Evolutionary conservation across 1,140 invertebrate genomes (phyloP).

Genomic region (Drosophila lini): DNA sequence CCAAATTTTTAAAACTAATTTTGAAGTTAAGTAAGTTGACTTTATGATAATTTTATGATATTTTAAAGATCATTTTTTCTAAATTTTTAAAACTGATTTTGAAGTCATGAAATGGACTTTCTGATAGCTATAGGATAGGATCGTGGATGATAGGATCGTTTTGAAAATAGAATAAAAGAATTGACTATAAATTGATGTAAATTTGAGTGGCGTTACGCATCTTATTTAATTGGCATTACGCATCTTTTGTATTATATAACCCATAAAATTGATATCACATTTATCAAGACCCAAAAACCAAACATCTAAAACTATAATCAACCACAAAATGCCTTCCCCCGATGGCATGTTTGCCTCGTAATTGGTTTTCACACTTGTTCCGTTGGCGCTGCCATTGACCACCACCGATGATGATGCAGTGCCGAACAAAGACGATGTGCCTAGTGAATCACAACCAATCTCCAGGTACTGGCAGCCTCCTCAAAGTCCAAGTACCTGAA

Average conservation of each 20-base stretch:
- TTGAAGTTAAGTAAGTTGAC: too few relatives aligned
- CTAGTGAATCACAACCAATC: conserved; percentile 11
- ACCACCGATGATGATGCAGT: neutral
- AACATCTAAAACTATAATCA: neutral
- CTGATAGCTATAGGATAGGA: too few relatives aligned
- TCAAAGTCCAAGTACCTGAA: neutral
- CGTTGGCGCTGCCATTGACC: neutral
- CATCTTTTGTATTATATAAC: neutral
- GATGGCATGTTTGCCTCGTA: conserved; percentile 3
- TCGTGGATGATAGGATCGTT: too few relatives aligned
- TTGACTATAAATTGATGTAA: too few relatives aligned
- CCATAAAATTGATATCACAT: neutral
- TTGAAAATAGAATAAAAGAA: too few relatives aligned
- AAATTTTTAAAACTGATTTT: too few relatives aligned
- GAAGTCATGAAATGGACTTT: too few relatives aligned
- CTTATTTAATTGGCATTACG: neutral
- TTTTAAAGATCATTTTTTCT: too few relatives aligned
- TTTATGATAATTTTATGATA: too few relatives aligned
- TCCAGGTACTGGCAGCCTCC: neutral
- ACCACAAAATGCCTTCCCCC: neutral
- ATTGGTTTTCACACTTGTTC: conserved; percentile 14
- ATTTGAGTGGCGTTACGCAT: neutral
- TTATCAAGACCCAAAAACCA: neutral
- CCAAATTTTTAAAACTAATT: too few relatives aligned
- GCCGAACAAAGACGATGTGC: neutral